phyloP scores from a whole-genome alignment of 2,797 vertebrate genomes.

The Cryptoprocta ferox region DNA sequence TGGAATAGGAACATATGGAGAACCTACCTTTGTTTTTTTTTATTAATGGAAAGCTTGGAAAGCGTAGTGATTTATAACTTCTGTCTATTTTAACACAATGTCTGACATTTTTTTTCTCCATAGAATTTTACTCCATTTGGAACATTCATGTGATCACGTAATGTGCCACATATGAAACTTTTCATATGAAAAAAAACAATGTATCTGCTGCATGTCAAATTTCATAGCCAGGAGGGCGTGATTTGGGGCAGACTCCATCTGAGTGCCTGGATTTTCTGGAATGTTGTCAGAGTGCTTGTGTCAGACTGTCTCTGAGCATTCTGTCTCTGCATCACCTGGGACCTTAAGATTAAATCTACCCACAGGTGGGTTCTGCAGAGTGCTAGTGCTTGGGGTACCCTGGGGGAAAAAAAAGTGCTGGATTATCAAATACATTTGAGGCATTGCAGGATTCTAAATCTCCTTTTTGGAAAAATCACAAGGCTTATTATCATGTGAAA shows the following conservation, averaged over 20 bases:
- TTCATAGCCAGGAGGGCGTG: neutral
- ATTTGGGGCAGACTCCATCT: conserved; percentile 11
- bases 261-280: conserved; percentile 12
- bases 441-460: neutral
- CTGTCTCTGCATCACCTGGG: neutral
- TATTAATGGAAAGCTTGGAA: conserved; percentile 35
- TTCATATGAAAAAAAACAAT: conserved; percentile 60
- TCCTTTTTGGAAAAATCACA: neutral
- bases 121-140: conserved; percentile 72
- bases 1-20: conserved; percentile 67
- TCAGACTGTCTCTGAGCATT: neutral
- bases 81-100: conserved; percentile 23
- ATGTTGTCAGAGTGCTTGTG: neutral
- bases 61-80: conserved; percentile 65
- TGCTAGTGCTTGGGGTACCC: neutral
- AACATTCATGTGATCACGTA: conserved; percentile 40
- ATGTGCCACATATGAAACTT: conserved; percentile 38
- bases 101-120: neutral
- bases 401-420: neutral
- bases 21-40: conserved; percentile 34
- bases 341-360: neutral
- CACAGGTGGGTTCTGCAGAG: neutral
- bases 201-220: conserved; percentile 26
- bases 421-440: neutral
- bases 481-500: neutral